Percentiles rank a stretch among this genome's conserved stretches.
These are phyloP conservation scores for Pipistrellus nathusii DNA, from an alignment of 2,797 vertebrate genomes.

Conservation along the genomic window DNA sequence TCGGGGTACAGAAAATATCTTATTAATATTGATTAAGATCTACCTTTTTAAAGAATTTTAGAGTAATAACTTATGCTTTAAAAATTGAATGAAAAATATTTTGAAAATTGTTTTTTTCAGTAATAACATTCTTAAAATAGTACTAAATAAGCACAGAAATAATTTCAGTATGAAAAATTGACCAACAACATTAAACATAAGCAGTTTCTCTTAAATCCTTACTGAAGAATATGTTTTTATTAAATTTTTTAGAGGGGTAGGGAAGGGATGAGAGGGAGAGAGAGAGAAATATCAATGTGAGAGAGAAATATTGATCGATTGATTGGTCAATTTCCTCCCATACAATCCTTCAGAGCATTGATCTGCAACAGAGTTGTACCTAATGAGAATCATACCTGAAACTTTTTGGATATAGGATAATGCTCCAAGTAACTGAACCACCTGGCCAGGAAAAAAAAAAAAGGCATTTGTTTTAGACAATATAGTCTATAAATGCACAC, in stretches of 20 bases:
- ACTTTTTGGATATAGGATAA: no score
- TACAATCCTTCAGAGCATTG: no score
- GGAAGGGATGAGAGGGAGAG: no score
- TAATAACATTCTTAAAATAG: not conserved
- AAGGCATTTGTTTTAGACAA: not conserved
- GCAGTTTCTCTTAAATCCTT: not conserved
- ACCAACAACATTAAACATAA: not conserved
- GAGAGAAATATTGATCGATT: no score
- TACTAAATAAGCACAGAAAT: not conserved
- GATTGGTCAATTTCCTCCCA: no score
- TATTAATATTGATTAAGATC: not conserved
- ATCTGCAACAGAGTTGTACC: no score
- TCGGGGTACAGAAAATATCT: not conserved
- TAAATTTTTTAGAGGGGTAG: no score
- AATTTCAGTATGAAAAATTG: constrained; percentile 16
- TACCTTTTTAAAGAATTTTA: not conserved
- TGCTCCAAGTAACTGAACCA: no score
- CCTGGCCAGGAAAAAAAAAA: no score
- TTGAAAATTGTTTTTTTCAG: not conserved
- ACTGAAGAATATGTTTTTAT: no score
- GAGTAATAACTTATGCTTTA: not conserved
- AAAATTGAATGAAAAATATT: not conserved
- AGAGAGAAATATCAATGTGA: no score
- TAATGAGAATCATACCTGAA: no score
- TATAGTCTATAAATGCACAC: not conserved